phyloP scores from a whole-genome alignment of 2,888 invertebrate species.

The Eristalis arbustorum region DNA sequence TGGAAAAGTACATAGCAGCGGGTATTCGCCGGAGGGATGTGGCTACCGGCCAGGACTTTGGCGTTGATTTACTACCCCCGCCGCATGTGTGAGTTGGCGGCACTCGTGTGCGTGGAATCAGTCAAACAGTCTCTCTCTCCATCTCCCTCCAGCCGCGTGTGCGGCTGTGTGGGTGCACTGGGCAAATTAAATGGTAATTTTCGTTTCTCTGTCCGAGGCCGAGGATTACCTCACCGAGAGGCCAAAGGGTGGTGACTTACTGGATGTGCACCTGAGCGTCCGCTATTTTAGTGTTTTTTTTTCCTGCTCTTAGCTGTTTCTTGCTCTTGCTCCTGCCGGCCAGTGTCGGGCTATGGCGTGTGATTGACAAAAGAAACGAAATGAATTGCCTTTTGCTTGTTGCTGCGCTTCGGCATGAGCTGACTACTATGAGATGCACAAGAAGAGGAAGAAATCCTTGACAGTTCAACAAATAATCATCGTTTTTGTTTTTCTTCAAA shows the following conservation, averaged over 20 bases:
- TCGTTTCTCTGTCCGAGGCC: slow-evolving; percentile 54
- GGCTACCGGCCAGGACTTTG: slow-evolving; percentile 78
- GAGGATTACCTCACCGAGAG: slow-evolving; percentile 55
- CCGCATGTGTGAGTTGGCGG: slow-evolving; percentile 1
- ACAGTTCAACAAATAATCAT: slow-evolving; percentile 70
- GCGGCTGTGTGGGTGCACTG: slow-evolving; percentile 56
- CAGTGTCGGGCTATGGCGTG: background rate
- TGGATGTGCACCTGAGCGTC: slow-evolving; percentile 60
- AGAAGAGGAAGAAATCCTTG: slow-evolving; percentile 59
- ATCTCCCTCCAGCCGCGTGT: background rate
- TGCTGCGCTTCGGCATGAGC: slow-evolving; percentile 33
- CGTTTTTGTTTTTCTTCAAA: slow-evolving; percentile 64
- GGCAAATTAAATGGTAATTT: slow-evolving; percentile 68
- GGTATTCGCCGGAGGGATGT: slow-evolving; percentile 74
- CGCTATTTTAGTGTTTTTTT: background rate
- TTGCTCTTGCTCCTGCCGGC: slow-evolving; percentile 42
- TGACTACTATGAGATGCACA: background rate
- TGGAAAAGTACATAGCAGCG: slow-evolving; percentile 54
- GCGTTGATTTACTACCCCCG: slow-evolving; percentile 73
- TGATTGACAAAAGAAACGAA: slow-evolving; percentile 68
- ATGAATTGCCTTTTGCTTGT: slow-evolving; percentile 61
- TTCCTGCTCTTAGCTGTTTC: slow-evolving; percentile 9
- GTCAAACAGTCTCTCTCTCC: background rate
- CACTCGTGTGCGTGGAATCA: background rate
- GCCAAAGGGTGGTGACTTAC: slow-evolving; percentile 70